Conservation (phyloP, 2,113 vertebrate species). For the Oreochromis niloticus region DNA sequence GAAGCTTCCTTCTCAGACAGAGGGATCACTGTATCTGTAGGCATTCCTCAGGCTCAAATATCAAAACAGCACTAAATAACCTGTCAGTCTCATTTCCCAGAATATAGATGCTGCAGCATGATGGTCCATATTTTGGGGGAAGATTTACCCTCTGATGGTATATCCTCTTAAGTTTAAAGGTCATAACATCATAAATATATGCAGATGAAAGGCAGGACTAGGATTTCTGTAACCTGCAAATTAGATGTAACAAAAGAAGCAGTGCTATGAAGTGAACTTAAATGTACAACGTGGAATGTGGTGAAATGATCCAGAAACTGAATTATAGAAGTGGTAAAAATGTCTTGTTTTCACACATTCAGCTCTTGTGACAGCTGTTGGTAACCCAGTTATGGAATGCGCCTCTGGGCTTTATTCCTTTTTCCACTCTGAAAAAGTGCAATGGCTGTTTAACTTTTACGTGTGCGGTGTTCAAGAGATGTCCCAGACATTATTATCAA, state of each 20-base stretch:
- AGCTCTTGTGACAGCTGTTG: constrained; percentile 24
- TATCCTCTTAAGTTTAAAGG: background rate
- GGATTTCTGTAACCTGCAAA: background rate
- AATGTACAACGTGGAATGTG: background rate
- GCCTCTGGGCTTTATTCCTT: constrained; percentile 12
- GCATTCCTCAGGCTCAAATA: constrained; percentile 70
- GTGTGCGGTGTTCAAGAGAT: constrained; percentile 21
- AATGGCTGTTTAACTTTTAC: constrained; percentile 42
- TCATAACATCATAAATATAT: background rate
- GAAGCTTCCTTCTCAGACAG: constrained; percentile 62
- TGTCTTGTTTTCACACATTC: constrained; percentile 16
- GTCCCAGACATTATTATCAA: constrained; percentile 43
- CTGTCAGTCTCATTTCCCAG: constrained; percentile 38
- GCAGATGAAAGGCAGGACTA: background rate
- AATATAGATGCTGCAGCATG: constrained; percentile 16
- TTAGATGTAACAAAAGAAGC: background rate
- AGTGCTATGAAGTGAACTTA: background rate
- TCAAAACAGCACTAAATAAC: constrained; percentile 75
- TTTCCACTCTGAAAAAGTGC: constrained; percentile 26
- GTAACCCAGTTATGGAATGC: constrained; percentile 49
- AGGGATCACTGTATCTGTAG: constrained; percentile 64
- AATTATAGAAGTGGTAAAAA: background rate
- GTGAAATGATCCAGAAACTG: background rate
- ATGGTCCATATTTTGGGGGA: background rate
- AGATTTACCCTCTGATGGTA: background rate